A percentile compares a stretch with the other conserved stretches of the same genome.
Conservation (phyloP, 2,797 vertebrate species). For the Bradypodion pumilum region DNA sequence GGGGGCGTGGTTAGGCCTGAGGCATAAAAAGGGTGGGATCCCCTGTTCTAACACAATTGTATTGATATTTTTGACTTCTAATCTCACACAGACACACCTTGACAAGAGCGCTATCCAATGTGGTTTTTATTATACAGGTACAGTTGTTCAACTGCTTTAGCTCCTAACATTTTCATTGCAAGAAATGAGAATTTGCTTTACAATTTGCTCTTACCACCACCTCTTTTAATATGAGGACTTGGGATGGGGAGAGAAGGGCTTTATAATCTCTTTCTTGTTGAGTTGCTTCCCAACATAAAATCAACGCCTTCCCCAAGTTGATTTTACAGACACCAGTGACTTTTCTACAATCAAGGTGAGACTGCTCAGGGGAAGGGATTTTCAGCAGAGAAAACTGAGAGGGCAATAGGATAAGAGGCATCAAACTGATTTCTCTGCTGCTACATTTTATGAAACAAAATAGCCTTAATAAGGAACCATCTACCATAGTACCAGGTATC, state of each 20-base stretch:
- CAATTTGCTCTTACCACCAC: no score
- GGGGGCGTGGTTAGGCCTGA: no score
- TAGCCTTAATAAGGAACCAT: not conserved
- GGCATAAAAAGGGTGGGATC: no score
- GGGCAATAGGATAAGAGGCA: not conserved
- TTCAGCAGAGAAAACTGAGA: not conserved
- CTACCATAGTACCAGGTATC: not conserved
- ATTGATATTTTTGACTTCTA: not conserved
- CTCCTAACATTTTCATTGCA: not conserved
- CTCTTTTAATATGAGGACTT: not conserved
- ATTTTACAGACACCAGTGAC: not conserved
- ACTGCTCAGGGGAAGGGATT: not conserved
- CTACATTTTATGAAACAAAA: not conserved
- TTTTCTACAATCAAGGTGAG: not conserved
- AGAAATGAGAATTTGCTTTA: not conserved
- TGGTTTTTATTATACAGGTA: not conserved
- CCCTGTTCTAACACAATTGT: not conserved
- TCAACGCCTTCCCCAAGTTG: not conserved
- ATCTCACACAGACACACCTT: not conserved
- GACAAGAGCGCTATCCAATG: not conserved
- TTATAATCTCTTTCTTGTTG: not conserved
- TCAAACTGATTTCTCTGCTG: not conserved
- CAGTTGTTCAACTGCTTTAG: not conserved
- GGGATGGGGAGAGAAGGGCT: no score
- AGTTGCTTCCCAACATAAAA: not conserved